Evolutionary conservation across 2,888 invertebrate genomes (phyloP).

Genomic region (Bugulina stolonifera): DNA sequence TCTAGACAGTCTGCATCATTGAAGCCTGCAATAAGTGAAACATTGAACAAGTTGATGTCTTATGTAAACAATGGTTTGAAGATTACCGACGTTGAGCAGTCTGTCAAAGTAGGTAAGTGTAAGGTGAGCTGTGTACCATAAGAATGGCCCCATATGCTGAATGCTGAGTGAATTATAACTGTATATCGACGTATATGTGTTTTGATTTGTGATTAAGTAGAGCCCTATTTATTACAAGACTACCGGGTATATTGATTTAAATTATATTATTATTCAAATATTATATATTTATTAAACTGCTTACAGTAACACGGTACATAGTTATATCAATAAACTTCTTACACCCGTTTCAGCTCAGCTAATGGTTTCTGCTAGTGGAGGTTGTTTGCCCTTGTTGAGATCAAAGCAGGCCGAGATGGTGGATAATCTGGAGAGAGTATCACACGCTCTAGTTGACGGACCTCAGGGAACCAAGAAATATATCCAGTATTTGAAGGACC

Average conservation of each 20-base stretch:
- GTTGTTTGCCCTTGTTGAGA: background rate
- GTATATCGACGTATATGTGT: too few species aligned
- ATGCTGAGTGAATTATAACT: too few species aligned
- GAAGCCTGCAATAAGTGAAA: background rate
- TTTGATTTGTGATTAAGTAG: too few species aligned
- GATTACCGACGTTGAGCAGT: background rate
- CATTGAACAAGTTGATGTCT: background rate
- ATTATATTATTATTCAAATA: too few species aligned
- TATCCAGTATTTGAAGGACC: background rate
- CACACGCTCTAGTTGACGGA: background rate
- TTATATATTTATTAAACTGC: too few species aligned
- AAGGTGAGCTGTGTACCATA: too few species aligned
- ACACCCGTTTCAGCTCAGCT: slow-evolving; percentile 12
- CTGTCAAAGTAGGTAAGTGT: slow-evolving; percentile 7
- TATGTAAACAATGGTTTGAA: slow-evolving; percentile 8
- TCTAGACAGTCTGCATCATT: background rate
- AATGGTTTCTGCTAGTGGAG: slow-evolving; percentile 6
- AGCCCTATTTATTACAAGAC: too few species aligned
- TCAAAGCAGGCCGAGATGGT: background rate
- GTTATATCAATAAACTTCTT: too few species aligned
- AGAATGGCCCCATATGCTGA: too few species aligned
- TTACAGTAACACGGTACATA: too few species aligned
- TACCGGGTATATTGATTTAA: too few species aligned
- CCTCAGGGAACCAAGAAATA: background rate
- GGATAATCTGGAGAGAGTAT: background rate